phyloP scores from a whole-genome alignment of 2,888 invertebrate species.

The Platerodrilus igneus region DNA sequence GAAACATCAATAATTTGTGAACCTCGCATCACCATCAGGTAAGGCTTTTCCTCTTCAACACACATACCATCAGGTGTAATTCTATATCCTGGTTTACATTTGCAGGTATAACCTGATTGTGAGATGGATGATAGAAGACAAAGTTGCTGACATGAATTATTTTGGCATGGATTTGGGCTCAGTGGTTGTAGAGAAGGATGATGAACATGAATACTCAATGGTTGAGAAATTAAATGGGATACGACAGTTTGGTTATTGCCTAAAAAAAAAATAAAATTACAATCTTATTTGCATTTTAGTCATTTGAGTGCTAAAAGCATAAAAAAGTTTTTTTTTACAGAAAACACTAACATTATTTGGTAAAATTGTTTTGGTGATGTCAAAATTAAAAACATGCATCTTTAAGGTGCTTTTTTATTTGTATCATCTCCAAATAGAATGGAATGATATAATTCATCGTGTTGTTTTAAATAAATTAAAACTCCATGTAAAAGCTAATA shows the following conservation, averaged over 20 bases:
- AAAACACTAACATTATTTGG: too few relatives aligned
- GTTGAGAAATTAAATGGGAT: conserved; percentile 90
- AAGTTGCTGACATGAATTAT: conserved; percentile 77
- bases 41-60: conserved; percentile 80
- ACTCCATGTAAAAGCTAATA: too few relatives aligned
- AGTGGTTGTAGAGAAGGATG: conserved; percentile 91
- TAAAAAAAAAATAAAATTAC: conserved; percentile 19
- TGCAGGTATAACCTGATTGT: conserved; percentile 72
- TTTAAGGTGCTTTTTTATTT: too few relatives aligned
- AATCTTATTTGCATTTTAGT: too few relatives aligned
- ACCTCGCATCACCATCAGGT: conserved; percentile 84
- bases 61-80: conserved; percentile 64
- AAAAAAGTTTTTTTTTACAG: too few relatives aligned
- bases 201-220: conserved; percentile 90
- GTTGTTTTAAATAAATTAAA: too few relatives aligned
- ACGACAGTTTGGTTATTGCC: conserved; percentile 91
- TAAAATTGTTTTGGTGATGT: too few relatives aligned
- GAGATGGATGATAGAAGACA: conserved; percentile 82
- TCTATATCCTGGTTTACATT: conserved; percentile 86
- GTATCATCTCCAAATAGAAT: too few relatives aligned
- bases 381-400: background rate
- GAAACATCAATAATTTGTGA: conserved; percentile 85
- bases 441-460: too few relatives aligned
- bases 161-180: conserved; percentile 70
- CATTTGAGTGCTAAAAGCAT: too few relatives aligned